These are phyloP conservation scores for Melangyna quadrimaculata DNA, from an alignment of 2,888 invertebrate species.

Conservation along the genomic window DNA sequence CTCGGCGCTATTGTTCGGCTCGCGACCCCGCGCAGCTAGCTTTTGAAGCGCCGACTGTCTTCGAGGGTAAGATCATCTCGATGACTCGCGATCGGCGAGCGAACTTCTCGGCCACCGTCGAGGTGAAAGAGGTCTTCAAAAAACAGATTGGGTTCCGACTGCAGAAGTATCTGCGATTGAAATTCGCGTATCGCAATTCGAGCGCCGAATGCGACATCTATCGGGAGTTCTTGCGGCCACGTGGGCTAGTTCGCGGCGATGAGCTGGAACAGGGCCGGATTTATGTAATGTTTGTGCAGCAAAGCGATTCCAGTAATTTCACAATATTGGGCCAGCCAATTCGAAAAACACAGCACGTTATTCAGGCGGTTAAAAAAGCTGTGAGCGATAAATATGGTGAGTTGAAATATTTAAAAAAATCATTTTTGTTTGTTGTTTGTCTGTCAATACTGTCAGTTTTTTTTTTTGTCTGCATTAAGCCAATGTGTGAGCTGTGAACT, in stretches of 20 bases:
- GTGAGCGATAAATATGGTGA: conserved; percentile 81
- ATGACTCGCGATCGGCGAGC: conserved; percentile 83
- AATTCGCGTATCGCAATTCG: conserved; percentile 79
- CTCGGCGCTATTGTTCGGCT: conserved; percentile 83
- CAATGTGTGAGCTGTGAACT: conserved; percentile 47
- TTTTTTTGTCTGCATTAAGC: conserved; percentile 27
- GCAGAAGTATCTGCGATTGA: conserved; percentile 78
- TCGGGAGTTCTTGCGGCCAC: conserved; percentile 78
- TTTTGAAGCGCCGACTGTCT: conserved; percentile 85
- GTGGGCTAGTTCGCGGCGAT: conserved; percentile 78
- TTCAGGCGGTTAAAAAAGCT: conserved; percentile 79
- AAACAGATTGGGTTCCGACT: conserved; percentile 81
- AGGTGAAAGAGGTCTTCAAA: conserved; percentile 85
- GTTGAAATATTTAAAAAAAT: conserved; percentile 73
- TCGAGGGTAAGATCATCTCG: conserved; percentile 85
- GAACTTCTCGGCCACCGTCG: conserved; percentile 86
- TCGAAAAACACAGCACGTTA: conserved; percentile 77
- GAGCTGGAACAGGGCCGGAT: conserved; percentile 79
- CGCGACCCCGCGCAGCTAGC: conserved; percentile 86
- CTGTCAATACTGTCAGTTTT: not conserved
- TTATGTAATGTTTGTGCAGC: conserved; percentile 80
- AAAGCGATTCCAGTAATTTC: conserved; percentile 80
- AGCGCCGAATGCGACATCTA: conserved; percentile 81
- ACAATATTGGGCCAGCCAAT: conserved; percentile 81
- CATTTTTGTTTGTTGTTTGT: not conserved